Conservation (phyloP, 2,113 vertebrate species). For the Tinamus guttatus region DNA sequence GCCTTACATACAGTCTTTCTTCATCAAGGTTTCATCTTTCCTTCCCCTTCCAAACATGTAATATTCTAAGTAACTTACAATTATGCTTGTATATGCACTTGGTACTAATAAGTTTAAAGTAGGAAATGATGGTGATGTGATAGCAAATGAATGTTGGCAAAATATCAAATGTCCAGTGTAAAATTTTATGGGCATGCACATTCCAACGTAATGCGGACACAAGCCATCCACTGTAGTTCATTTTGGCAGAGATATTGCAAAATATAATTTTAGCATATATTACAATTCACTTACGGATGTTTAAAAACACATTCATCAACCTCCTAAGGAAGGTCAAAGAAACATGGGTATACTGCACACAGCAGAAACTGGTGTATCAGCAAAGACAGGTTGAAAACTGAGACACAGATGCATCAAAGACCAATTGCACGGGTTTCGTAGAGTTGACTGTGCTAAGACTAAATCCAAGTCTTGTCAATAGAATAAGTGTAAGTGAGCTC, state of each 20-base stretch:
- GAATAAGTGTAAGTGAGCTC: not conserved
- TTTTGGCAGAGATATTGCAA: constrained; percentile 79
- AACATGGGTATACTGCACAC: constrained; percentile 34
- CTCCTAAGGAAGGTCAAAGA: constrained; percentile 72
- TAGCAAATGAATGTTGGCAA: constrained; percentile 85
- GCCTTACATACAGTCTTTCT: not conserved
- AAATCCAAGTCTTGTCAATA: not conserved
- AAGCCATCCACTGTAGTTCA: constrained; percentile 74
- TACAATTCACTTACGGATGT: constrained; percentile 79
- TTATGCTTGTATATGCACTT: constrained; percentile 58
- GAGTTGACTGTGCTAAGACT: not conserved
- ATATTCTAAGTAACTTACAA: constrained; percentile 31
- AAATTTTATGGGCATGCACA: constrained; percentile 82
- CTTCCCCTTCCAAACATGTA: constrained; percentile 4
- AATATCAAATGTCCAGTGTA: constrained; percentile 82
- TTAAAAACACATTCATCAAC: constrained; percentile 78
- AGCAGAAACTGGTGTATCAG: constrained; percentile 36
- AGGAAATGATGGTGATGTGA: constrained; percentile 80
- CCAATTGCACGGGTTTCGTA: not conserved
- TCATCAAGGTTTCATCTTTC: constrained; percentile 1
- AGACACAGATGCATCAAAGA: not conserved
- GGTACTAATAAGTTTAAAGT: constrained; percentile 53
- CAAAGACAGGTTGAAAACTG: not conserved
- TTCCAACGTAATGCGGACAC: constrained; percentile 77
- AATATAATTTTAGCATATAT: constrained; percentile 78